Evolutionary conservation across 2,888 invertebrate species (phyloP).

Genomic region (Sphaerophoria rueppellii): DNA sequence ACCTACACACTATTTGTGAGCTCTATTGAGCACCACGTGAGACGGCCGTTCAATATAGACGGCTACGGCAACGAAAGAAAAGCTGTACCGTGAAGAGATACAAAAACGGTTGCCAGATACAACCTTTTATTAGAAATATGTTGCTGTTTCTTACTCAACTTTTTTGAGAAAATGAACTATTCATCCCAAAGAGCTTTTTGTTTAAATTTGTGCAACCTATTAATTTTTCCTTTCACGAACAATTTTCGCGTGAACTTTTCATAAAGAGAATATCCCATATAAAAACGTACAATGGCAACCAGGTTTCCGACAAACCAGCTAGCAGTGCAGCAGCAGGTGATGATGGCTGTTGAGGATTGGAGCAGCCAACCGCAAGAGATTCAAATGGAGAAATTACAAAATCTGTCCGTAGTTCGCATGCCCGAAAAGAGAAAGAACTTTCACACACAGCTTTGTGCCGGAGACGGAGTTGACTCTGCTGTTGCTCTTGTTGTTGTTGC

Average conservation of each 20-base stretch:
- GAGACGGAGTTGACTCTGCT: neutral
- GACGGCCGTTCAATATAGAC: conserved; percentile 17
- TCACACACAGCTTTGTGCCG: conserved; percentile 64
- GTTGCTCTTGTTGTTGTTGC: neutral
- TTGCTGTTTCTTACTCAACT: neutral
- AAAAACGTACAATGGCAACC: neutral
- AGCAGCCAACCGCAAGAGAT: conserved; percentile 36
- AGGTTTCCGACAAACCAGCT: conserved; percentile 27
- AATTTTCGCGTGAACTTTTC: too few species aligned
- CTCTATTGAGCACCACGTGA: conserved; percentile 65
- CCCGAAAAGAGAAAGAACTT: conserved; percentile 72
- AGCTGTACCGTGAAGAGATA: conserved; percentile 55
- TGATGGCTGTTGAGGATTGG: conserved; percentile 53
- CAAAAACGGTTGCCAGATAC: neutral
- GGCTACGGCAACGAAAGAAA: conserved; percentile 34
- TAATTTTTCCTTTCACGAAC: too few species aligned
- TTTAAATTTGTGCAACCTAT: too few species aligned
- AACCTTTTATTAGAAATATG: neutral
- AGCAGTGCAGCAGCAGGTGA: conserved; percentile 51
- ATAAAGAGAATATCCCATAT: too few species aligned
- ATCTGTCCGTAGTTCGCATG: conserved; percentile 71
- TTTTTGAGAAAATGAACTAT: neutral
- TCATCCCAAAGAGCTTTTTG: too few species aligned
- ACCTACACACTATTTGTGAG: conserved; percentile 31
- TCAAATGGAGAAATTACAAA: conserved; percentile 67